Evolutionary conservation across 2,888 invertebrate genomes (phyloP).

Genomic region (Orthonevra nobilis): DNA sequence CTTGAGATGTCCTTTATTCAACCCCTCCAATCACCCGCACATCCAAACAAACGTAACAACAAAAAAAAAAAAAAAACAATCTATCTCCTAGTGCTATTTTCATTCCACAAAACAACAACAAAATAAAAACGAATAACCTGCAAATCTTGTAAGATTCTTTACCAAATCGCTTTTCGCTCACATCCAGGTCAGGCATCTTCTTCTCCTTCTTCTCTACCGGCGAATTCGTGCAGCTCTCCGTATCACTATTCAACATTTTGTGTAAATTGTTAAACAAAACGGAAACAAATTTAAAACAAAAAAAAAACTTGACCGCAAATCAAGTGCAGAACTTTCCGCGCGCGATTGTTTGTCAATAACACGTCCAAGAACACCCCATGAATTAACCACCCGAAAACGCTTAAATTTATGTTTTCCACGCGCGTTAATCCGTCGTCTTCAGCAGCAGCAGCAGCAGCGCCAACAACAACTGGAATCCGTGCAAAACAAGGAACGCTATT

Average conservation of each 20-base stretch:
- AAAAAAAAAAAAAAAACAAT: no score
- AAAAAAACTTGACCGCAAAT: constrained; percentile 20
- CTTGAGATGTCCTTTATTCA: constrained; percentile 63
- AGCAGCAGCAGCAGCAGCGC: neutral
- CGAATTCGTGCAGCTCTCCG: constrained; percentile 31
- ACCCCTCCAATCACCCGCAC: neutral
- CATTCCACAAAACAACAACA: neutral
- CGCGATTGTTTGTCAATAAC: constrained; percentile 49
- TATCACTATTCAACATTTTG: constrained; percentile 53
- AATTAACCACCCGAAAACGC: constrained; percentile 14
- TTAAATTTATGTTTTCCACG: constrained; percentile 23
- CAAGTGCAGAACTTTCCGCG: constrained; percentile 20
- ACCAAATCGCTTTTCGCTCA: constrained; percentile 27
- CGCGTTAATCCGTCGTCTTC: constrained; percentile 15
- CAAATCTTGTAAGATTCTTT: constrained; percentile 11
- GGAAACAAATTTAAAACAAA: no score
- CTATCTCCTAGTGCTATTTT: neutral
- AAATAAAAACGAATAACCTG: neutral
- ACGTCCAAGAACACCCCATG: constrained; percentile 32
- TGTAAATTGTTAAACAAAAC: neutral
- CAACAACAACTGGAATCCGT: constrained; percentile 27
- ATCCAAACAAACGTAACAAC: no score
- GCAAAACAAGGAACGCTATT: constrained; percentile 34
- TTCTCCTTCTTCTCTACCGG: constrained; percentile 39
- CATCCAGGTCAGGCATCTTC: constrained; percentile 3